Evolutionary conservation across 2,113 vertebrate genomes (phyloP).

Genomic region (Equus przewalskii): DNA sequence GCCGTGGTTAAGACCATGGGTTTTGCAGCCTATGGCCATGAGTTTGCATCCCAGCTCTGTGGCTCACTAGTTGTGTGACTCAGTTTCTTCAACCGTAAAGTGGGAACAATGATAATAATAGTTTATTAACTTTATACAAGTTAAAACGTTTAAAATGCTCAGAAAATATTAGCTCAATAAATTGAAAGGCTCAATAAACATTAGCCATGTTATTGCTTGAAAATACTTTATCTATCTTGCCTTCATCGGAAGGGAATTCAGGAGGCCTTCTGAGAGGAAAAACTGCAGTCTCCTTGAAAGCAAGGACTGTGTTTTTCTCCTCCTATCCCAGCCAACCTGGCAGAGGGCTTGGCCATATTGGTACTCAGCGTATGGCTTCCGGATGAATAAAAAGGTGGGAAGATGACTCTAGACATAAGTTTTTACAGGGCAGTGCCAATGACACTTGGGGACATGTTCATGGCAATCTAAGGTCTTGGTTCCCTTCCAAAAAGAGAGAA

Average conservation of each 20-base stretch:
- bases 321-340: background rate
- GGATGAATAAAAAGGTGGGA: background rate
- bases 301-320: background rate
- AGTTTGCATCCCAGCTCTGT: background rate
- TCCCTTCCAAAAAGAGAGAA: conserved; percentile 35
- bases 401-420: background rate
- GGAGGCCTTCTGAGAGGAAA: background rate
- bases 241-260: background rate
- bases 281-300: background rate
- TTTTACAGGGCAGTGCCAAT: background rate
- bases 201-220: background rate
- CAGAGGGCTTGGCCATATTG: background rate
- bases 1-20: background rate
- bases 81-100: background rate
- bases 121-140: background rate
- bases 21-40: background rate
- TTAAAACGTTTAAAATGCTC: background rate
- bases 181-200: background rate
- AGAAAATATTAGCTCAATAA: background rate
- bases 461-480: background rate
- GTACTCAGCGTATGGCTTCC: background rate
- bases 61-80: background rate
- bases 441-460: background rate
- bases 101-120: background rate
- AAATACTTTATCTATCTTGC: background rate